Evolutionary conservation across 2,888 invertebrate genomes (phyloP).

Genomic region (Drosophila stalkeri): DNA sequence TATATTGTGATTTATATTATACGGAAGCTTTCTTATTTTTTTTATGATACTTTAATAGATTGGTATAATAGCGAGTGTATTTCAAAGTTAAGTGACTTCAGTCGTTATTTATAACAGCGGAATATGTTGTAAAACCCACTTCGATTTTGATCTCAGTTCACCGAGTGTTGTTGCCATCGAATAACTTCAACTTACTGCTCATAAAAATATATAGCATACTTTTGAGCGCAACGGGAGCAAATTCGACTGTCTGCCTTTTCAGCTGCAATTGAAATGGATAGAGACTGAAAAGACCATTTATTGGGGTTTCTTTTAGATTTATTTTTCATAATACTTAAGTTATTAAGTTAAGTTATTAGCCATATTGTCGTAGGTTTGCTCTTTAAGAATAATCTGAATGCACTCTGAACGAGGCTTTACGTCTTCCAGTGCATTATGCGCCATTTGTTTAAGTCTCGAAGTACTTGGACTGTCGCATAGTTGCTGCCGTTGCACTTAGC

Average conservation of each 20-base stretch:
- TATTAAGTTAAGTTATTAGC: conserved; percentile 65
- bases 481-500: conserved; percentile 65
- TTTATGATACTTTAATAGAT: too few relatives aligned
- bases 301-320: conserved; percentile 24
- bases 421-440: conserved; percentile 42
- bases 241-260: conserved; percentile 29
- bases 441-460: conserved; percentile 33
- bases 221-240: conserved; percentile 20
- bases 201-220: conserved; percentile 60
- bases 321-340: conserved; percentile 54
- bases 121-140: conserved; percentile 43
- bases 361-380: conserved; percentile 30
- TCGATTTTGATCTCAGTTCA: conserved; percentile 37
- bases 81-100: conserved; percentile 25
- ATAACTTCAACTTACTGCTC: conserved; percentile 43
- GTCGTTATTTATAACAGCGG: conserved; percentile 47
- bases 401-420: conserved; percentile 19
- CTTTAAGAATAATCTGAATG: conserved; percentile 33
- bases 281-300: background rate
- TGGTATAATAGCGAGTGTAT: background rate
- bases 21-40: background rate
- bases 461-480: conserved; percentile 41
- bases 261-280: background rate
- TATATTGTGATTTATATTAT: too few relatives aligned
- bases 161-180: conserved; percentile 25